Conservation (phyloP, 2,888 invertebrate genomes). For the Lymantria dispar region DNA sequence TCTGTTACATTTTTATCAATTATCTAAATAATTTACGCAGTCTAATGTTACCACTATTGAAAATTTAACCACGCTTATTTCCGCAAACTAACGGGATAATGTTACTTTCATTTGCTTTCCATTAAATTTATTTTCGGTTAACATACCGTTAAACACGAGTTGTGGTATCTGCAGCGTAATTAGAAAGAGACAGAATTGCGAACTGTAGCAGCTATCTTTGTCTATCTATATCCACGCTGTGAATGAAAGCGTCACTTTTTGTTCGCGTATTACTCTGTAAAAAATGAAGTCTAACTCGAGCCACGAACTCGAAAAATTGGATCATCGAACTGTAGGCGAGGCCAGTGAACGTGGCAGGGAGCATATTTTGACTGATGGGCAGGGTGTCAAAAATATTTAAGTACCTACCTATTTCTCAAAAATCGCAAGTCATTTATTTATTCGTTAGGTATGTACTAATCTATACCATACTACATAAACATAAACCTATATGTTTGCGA, state of each 20-base stretch:
- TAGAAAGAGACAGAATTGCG: constrained; percentile 56
- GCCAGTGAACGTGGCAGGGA: constrained; percentile 57
- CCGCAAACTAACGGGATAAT: constrained; percentile 47
- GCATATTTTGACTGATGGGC: constrained; percentile 22
- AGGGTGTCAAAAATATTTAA: too few relatives aligned
- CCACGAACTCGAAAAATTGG: constrained; percentile 66
- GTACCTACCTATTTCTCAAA: too few relatives aligned
- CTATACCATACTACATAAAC: neutral
- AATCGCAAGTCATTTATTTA: too few relatives aligned
- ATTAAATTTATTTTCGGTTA: constrained; percentile 58
- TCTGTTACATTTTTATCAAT: too few relatives aligned
- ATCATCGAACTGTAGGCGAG: constrained; percentile 71
- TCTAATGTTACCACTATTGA: neutral
- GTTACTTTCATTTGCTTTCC: constrained; percentile 65
- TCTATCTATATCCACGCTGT: constrained; percentile 45
- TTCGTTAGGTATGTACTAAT: too few relatives aligned
- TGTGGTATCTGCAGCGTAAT: constrained; percentile 38
- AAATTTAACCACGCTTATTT: constrained; percentile 16
- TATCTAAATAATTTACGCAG: neutral
- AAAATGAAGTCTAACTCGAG: constrained; percentile 62
- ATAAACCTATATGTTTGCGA: neutral
- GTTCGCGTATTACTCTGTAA: constrained; percentile 48
- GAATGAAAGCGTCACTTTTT: constrained; percentile 66
- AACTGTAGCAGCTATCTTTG: constrained; percentile 42
- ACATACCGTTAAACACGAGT: constrained; percentile 57